Conservation (phyloP, 2,888 invertebrate species). For the Papilio protenor region DNA sequence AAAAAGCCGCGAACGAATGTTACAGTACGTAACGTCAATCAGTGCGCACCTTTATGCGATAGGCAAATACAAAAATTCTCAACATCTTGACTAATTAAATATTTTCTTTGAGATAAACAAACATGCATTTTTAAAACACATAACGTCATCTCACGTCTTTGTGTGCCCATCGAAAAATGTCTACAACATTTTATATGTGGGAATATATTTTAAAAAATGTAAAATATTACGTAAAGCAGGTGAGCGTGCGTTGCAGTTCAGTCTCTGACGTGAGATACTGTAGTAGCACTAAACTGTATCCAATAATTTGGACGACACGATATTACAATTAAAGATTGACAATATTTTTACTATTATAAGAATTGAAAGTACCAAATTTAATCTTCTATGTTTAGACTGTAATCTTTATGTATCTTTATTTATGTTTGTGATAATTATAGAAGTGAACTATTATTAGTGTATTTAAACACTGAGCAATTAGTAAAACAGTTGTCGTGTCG, state of each 20-base stretch:
- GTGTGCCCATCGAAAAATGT: background rate
- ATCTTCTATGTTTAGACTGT: too few relatives aligned
- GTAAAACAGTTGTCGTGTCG: background rate
- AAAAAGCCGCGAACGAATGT: too few relatives aligned
- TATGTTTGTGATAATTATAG: background rate
- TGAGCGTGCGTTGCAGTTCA: slow-evolving; percentile 24
- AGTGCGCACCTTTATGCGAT: background rate
- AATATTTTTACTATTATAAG: background rate
- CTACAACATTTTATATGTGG: background rate
- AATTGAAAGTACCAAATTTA: background rate
- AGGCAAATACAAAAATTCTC: background rate
- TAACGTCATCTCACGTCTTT: background rate
- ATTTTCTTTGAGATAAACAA: background rate
- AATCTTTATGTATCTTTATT: too few relatives aligned
- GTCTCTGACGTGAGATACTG: background rate
- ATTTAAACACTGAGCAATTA: background rate
- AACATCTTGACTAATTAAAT: background rate
- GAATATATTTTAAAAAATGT: background rate
- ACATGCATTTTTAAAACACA: background rate
- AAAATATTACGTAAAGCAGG: slow-evolving; percentile 32
- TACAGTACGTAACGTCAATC: too few relatives aligned
- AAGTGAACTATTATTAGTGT: background rate
- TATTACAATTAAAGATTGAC: background rate
- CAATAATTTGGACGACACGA: slow-evolving; percentile 19
- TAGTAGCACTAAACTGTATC: background rate